Evolutionary conservation across 2,797 vertebrate genomes (phyloP), one percentile per base, ranked within the genome.

Genomic region (Chlorospingus semifuscus): DNA sequence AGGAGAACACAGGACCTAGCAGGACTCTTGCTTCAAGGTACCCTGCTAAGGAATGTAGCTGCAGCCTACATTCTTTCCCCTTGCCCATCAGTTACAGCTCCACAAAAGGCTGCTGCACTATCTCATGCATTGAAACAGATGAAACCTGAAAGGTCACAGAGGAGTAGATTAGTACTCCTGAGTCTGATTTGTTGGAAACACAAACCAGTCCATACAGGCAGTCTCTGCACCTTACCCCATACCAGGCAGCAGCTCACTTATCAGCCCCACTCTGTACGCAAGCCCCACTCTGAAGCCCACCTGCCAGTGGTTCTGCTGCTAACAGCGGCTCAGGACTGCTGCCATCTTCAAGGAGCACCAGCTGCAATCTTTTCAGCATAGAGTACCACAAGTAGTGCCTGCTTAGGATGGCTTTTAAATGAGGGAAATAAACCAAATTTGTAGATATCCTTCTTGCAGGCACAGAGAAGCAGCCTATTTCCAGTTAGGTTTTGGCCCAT

Each of bases 101-200:
- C 18, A 30, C 22, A 75, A 81, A 78, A 81, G 36, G 37, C 41
- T 70, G 44, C 39, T 90, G 80, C 6, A 6, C 46, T 60, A 23
- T 12, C n/a, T 90, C 32, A 9, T 64, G 30, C 63, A 49, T 23
- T 52, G 66, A 82, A 79, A 50, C 16, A 90, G 55, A 69, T 21
- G 23, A 93, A 94, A 75, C 59, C 59, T 83, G 71, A 85, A 85
- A 90, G 71, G 34, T 81, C 44, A 52, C 27, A 46, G 37, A 76
- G 47, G 20, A 78, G 36, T 11, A 65, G 29, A 12, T 69, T 12
- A 59, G 22, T 42, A 68, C 49, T 68, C 18, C 56, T 34, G 52
- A n/a, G n/a, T 70, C 16, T 77, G 49, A 70, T 19, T 36, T 77
- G 23, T 9, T n/a, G 49, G 71, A 85, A 92, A 37, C 22, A 72